Conservation (phyloP, 2,113 vertebrate species). For the Aldabrachelys gigantea region DNA sequence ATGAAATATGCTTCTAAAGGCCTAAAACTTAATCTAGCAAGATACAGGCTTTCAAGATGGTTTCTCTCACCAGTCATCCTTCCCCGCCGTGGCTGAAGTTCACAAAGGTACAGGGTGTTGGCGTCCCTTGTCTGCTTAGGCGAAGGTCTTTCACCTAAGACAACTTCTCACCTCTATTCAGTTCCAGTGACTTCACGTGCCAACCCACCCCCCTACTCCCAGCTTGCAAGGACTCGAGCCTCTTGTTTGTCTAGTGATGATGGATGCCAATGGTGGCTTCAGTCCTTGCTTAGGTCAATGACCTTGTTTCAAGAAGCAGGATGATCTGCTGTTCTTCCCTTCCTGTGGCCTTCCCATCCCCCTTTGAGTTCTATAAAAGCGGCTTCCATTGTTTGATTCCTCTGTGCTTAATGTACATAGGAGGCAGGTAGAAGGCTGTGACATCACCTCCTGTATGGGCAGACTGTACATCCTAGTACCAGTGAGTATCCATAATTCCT, state of each 20-base stretch:
- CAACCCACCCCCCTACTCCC: accelerated
- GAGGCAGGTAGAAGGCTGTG: background rate
- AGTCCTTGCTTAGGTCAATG: background rate
- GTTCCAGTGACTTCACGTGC: background rate
- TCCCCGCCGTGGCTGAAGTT: no score
- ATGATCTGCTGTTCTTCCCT: background rate
- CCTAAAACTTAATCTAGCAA: no score
- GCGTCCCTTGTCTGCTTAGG: background rate
- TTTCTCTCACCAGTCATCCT: background rate
- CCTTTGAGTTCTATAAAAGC: background rate
- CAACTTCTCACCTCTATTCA: background rate
- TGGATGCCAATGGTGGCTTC: background rate
- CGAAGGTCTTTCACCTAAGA: no score
- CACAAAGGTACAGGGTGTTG: background rate
- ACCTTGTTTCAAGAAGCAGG: background rate
- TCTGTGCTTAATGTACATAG: background rate
- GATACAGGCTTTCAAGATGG: no score
- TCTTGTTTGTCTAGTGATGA: background rate
- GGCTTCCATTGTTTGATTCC: background rate
- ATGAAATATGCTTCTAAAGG: no score
- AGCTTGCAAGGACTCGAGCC: no score
- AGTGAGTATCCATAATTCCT: no score
- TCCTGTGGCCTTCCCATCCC: background rate
- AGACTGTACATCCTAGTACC: no score
- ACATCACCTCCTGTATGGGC: no score